Evolutionary conservation across 1,140 invertebrate genomes (phyloP).

Genomic region (Sinonovacula constricta): DNA sequence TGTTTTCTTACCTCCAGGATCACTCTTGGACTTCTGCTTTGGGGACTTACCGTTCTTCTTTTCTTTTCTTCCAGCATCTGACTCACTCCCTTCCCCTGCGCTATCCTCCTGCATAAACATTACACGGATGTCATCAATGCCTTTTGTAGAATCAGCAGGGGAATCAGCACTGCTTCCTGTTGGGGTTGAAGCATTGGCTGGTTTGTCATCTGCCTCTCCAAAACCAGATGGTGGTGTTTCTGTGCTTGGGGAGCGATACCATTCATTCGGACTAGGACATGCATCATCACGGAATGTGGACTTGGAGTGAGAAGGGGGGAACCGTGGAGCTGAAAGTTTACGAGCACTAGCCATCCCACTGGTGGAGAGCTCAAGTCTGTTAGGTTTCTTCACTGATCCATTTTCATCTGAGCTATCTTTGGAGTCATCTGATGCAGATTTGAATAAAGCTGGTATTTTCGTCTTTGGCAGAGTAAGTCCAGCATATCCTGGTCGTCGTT

Average conservation of each 20-base stretch:
- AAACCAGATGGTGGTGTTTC: conserved; percentile 48
- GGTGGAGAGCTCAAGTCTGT: conserved; percentile 26
- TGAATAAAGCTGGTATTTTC: conserved; percentile 35
- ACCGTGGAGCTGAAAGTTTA: conserved; percentile 77
- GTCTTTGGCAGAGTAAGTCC: conserved; percentile 41
- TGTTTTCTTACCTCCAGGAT: conserved; percentile 72
- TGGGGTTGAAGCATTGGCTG: neutral
- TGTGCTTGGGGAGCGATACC: conserved; percentile 45
- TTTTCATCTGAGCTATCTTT: conserved; percentile 21
- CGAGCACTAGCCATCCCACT: conserved; percentile 23
- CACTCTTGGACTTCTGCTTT: conserved; percentile 77
- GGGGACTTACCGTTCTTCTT: conserved; percentile 66
- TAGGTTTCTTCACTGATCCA: conserved; percentile 34
- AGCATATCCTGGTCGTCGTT: conserved; percentile 50
- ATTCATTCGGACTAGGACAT: conserved; percentile 26
- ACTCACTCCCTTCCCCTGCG: conserved; percentile 38
- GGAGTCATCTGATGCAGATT: conserved; percentile 9
- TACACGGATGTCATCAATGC: conserved; percentile 52
- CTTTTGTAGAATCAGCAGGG: conserved; percentile 58
- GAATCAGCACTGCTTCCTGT: too few relatives aligned
- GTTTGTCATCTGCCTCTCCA: conserved; percentile 12
- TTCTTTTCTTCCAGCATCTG: conserved; percentile 56
- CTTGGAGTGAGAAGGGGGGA: conserved; percentile 67
- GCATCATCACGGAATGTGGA: conserved; percentile 61
- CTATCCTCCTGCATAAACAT: conserved; percentile 62